Conservation (phyloP, 2,113 vertebrate genomes). For the Ranitomeya variabilis region DNA sequence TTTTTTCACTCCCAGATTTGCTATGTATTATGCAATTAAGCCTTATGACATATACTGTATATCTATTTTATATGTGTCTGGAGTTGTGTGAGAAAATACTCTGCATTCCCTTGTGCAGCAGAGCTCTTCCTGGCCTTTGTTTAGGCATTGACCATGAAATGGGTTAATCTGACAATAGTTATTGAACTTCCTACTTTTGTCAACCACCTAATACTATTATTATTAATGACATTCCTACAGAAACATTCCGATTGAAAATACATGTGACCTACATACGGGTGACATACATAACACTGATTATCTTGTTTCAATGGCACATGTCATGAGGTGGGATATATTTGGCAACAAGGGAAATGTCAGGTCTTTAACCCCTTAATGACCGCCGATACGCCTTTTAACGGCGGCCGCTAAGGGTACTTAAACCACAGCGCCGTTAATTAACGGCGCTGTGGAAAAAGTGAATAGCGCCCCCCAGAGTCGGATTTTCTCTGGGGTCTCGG, state of each 20-base stretch:
- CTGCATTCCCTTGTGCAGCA: neutral
- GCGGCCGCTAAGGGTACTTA: no score
- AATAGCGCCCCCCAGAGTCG: no score
- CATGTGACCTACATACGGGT: no score
- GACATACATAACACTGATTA: no score
- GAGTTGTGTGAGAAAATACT: neutral
- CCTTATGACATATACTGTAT: neutral
- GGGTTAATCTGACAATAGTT: neutral
- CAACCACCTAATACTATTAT: neutral
- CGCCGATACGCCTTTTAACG: no score
- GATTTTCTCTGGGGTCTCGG: no score
- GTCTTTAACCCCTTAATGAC: no score
- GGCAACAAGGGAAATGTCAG: no score
- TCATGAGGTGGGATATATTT: no score
- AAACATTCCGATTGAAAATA: neutral
- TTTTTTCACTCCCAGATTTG: neutral
- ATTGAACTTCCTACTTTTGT: neutral
- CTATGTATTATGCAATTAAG: neutral
- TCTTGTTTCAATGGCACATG: no score
- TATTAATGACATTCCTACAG: neutral
- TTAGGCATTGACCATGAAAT: neutral
- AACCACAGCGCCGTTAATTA: no score
- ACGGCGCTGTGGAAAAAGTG: no score
- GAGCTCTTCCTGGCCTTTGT: neutral
- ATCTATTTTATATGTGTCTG: neutral